Conservation (phyloP, 2,113 vertebrate genomes). For the Serilophus lunatus region DNA sequence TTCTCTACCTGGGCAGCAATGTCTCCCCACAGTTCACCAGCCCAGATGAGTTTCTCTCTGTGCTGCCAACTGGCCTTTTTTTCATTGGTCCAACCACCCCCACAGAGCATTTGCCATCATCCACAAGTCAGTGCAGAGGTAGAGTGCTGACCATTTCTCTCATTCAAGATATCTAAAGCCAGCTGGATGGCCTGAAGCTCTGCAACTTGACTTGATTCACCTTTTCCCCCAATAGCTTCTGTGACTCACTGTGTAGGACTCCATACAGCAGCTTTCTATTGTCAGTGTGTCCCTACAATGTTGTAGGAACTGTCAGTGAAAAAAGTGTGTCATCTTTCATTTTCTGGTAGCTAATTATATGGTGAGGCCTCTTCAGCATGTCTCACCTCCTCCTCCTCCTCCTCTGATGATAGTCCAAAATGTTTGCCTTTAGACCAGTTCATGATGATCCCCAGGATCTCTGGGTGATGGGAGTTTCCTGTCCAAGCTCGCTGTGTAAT, state of each 20-base stretch:
- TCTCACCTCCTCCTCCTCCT: not conserved
- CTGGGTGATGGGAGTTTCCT: not conserved
- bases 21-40: not conserved
- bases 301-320: not conserved
- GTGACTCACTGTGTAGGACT: rapidly evolving
- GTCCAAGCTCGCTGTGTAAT: not conserved
- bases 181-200: not conserved
- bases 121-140: not conserved
- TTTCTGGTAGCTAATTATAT: not conserved
- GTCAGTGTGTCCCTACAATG: too few species aligned
- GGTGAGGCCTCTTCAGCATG: not conserved
- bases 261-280: not conserved
- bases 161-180: not conserved
- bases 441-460: not conserved
- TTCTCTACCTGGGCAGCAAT: not conserved
- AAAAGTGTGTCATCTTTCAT: not conserved
- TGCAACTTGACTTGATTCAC: not conserved
- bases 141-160: not conserved
- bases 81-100: not conserved
- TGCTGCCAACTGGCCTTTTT: not conserved
- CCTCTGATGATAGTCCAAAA: rapidly evolving
- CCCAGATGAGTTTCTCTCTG: not conserved
- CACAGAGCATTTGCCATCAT: not conserved
- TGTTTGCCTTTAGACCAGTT: not conserved
- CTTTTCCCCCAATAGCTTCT: not conserved